phyloP scores from a whole-genome alignment of 2,797 vertebrate species.

The Lutjanus argentimaculatus region DNA sequence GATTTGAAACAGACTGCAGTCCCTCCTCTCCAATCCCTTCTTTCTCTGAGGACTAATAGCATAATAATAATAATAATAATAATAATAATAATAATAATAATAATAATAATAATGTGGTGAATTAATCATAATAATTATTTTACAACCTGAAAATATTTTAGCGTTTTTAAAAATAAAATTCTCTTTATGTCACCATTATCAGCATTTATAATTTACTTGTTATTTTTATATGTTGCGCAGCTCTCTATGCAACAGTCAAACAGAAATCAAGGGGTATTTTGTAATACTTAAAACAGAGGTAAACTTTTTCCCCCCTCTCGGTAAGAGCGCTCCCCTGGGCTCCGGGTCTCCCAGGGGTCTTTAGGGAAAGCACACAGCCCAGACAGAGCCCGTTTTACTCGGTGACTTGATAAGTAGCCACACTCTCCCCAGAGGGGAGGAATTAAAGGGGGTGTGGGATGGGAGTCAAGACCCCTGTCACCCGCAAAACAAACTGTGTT shows the following conservation, averaged over 20 bases:
- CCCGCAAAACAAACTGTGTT: conserved; percentile 79
- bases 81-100: conserved; percentile 33
- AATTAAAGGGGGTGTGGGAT: conserved; percentile 85
- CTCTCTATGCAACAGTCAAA: neutral
- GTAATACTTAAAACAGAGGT: conserved; percentile 69
- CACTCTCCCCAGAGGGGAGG: conserved; percentile 84
- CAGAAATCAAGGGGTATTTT: conserved; percentile 7
- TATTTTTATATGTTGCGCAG: neutral
- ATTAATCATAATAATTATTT: neutral
- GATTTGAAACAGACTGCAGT: conserved; percentile 66
- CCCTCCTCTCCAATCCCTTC: neutral
- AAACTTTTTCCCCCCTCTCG: conserved; percentile 59
- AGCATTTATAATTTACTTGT: neutral
- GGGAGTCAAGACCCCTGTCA: conserved; percentile 84
- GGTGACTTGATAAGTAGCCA: conserved; percentile 90
- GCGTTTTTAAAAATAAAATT: neutral
- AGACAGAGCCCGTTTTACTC: conserved; percentile 86
- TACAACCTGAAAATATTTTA: neutral
- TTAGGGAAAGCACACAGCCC: conserved; percentile 86
- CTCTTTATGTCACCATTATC: neutral
- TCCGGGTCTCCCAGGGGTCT: conserved; percentile 83
- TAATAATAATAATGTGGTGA: neutral
- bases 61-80: conserved; percentile 17
- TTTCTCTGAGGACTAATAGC: neutral
- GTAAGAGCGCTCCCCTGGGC: conserved; percentile 84